Percentiles rank a stretch among this genome's conserved stretches.
These are phyloP conservation scores for Strigops habroptila DNA, from an alignment of 2,113 vertebrate species.

Conservation along the genomic window DNA sequence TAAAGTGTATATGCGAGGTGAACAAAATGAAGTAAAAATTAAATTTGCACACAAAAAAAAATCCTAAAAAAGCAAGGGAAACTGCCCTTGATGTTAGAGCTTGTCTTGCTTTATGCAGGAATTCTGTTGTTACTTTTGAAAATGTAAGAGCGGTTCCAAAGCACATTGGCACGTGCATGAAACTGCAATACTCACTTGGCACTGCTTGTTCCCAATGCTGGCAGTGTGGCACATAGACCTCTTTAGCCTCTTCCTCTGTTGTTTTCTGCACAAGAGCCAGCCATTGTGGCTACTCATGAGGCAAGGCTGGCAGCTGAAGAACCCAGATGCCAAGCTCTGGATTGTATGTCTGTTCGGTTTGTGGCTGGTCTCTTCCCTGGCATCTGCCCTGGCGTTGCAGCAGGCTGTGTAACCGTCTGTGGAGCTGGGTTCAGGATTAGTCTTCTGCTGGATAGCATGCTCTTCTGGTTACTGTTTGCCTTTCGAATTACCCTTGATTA, in stretches of 20 bases:
- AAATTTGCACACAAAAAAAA: background rate
- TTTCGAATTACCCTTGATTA: conserved; percentile 80
- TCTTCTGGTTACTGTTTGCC: conserved; percentile 77
- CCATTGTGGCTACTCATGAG: conserved; percentile 81
- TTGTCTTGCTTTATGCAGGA: conserved; percentile 75
- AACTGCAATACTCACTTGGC: conserved; percentile 79
- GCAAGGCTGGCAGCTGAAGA: conserved; percentile 83
- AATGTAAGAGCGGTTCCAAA: conserved; percentile 76
- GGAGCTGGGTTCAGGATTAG: conserved; percentile 78
- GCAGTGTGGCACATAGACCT: conserved; percentile 79
- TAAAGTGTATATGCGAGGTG: background rate
- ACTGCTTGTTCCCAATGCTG: conserved; percentile 70
- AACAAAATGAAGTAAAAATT: conserved; percentile 19
- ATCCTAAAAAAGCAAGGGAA: conserved; percentile 11
- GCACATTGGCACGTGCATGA: conserved; percentile 72
- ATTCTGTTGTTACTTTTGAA: conserved; percentile 81
- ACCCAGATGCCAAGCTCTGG: conserved; percentile 87
- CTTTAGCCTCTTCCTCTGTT: conserved; percentile 82
- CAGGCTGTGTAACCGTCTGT: conserved; percentile 79
- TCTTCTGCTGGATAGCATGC: conserved; percentile 75
- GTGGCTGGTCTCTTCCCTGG: conserved; percentile 79
- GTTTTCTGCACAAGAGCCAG: conserved; percentile 80
- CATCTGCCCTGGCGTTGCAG: conserved; percentile 82
- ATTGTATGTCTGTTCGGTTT: conserved; percentile 80
- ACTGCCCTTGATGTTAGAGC: conserved; percentile 62